Base-by-base conservation (phyloP, 2,888 invertebrate genomes). In the Brachylomia viminalis region DNA sequence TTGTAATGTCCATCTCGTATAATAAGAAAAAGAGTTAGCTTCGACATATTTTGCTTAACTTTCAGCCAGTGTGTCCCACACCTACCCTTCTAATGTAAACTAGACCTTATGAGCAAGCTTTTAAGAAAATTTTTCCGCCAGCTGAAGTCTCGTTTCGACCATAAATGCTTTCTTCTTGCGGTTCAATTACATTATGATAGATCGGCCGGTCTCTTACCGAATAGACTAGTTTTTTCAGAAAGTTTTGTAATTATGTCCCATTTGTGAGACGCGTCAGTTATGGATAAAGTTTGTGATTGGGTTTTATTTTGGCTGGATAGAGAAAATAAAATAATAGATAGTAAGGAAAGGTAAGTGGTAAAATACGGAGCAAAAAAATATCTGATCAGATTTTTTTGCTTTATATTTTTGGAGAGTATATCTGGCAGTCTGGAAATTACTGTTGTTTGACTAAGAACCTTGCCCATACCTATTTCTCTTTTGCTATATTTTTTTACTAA, bases 181-280 rank as follows among this genome's bases (percentile, higher is more conserved):
- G 75, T 81, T 84, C 82, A 86, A 85, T 85, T 86, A 82, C 86
- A 79, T 86, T 82, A 86, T 82, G 77, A 84, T 79, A 79, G 79
- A 75, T 84, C 74, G 77, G 71, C 0, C 70, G 65, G 75, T 71
- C 77, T 83, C 83, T 66, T 67, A 67, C 70, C 73, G 75, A 86
- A 77, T 80, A 75, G 59, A 73, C 54, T 80, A 80, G 72, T 58
- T 74, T 77, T 77, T 75, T 79, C 65, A 65, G 59, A 71, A 82
- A 84, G 75, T 82, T 84, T 77, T 69, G 79, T 85, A 86, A 82
- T 84, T 79, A 73, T 77, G 65, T 74, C 54, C 75, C 76, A 68
- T 75, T 79, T 61, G 79, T 77, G 38, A 45, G 38, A 73, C 68
- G 72, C 74, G 74, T 76, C 86, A 70, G 81, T 68, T 86, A 84